Evolutionary conservation across 2,888 invertebrate species (phyloP).

Genomic region (Euzophera pinguis): DNA sequence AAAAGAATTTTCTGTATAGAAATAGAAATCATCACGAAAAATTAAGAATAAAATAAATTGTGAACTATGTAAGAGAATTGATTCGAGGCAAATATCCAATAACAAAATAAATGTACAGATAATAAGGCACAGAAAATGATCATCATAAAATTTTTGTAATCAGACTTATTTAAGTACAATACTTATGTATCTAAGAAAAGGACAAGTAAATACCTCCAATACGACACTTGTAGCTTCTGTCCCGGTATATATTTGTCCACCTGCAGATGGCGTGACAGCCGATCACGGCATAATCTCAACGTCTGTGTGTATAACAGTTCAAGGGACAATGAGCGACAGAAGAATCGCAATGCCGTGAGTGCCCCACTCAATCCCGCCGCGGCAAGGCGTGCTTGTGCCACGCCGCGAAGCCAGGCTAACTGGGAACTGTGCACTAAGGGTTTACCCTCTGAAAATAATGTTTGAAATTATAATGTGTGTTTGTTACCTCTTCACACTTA

Average conservation of each 20-base stretch:
- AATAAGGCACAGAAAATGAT: no score
- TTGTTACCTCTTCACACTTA: no score
- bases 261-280: conserved; percentile 92
- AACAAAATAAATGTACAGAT: no score
- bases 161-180: no score
- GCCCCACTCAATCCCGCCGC: conserved; percentile 87
- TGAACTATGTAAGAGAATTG: no score
- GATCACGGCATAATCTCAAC: conserved; percentile 90
- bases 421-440: conserved; percentile 96
- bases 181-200: background rate
- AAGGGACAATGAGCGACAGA: conserved; percentile 96
- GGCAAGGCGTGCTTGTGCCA: conserved; percentile 93
- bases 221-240: conserved; percentile 93
- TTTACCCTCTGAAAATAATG: conserved; percentile 89
- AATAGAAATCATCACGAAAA: no score
- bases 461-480: no score
- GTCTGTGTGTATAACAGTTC: conserved; percentile 95
- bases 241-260: conserved; percentile 96
- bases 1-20: no score
- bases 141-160: no score
- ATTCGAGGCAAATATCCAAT: no score
- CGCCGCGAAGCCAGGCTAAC: conserved; percentile 94
- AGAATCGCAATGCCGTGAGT: conserved; percentile 86
- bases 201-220: conserved; percentile 86
- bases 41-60: no score